These are phyloP conservation scores for Camponotus fellah DNA, from an alignment of 2,888 invertebrate species.

Conservation along the genomic window DNA sequence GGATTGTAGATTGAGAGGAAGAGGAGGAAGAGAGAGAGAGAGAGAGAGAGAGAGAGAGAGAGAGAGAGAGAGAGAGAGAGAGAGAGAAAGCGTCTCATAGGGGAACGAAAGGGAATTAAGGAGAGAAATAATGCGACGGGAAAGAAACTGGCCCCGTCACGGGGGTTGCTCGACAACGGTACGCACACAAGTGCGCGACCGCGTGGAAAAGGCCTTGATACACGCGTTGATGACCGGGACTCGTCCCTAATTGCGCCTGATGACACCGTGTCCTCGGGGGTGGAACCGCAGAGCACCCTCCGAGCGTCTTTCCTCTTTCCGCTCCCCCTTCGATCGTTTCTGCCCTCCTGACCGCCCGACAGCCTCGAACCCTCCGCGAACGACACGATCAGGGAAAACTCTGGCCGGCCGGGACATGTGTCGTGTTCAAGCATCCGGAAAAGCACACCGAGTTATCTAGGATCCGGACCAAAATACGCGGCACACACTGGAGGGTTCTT, in stretches of 20 bases:
- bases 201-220: constrained; percentile 57
- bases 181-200: constrained; percentile 29
- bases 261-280: constrained; percentile 80
- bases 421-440: constrained; percentile 84
- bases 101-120: constrained; percentile 75
- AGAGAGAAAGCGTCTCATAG: constrained; percentile 52
- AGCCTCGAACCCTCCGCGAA: constrained; percentile 58
- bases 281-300: constrained; percentile 70
- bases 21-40: constrained; percentile 13
- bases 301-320: constrained; percentile 8
- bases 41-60: constrained; percentile 22
- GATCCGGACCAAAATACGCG: constrained; percentile 76
- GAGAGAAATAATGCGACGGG: constrained; percentile 74
- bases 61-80: constrained; percentile 7
- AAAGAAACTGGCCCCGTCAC: constrained; percentile 55
- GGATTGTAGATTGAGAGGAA: neutral
- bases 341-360: neutral
- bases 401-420: constrained; percentile 80
- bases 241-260: constrained; percentile 83
- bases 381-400: constrained; percentile 65
- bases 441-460: constrained; percentile 80
- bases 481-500: constrained; percentile 61
- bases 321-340: neutral
- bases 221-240: constrained; percentile 79
- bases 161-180: constrained; percentile 38